Base-by-base conservation (phyloP, 2,797 vertebrate species). In the Aphelocoma californica region DNA sequence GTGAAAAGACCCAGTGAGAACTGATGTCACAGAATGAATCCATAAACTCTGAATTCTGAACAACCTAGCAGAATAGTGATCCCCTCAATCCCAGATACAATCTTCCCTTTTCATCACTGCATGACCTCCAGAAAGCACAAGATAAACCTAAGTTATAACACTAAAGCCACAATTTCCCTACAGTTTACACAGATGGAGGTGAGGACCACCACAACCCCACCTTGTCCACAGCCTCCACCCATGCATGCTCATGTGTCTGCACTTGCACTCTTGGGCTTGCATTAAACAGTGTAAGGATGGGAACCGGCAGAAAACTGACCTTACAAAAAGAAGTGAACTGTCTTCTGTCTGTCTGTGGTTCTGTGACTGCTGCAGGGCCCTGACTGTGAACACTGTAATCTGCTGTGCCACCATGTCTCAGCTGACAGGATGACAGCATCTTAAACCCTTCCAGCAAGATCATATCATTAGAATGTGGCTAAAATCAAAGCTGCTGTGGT, bases 201-300 rank as follows among this genome's bases (percentile, higher is more conserved):
- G 21, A 81, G 28, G 45, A 53, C 24, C 14, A 5, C 36, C 67
- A 42, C 34, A 57, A 73, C 47, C 64, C 28, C 60, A 62, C 28
- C 61, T 34, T 25, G 25, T 20, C 45, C 4, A 6, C 6, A 4
- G 70, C 78, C 40, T 61, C 42, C 56, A 44, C 62, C 60, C 2
- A 0, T 5, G 18, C 20, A 45, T 1, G 34, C 56, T 81, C 61
- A 57, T 0, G 0, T 17, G 29, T 57, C 50, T 1, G 3, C 32
- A 7, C 44, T 61, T 54, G 48, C 56, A 26, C 23, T 77, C 57
- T 34, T 14, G 40, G n/a, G 32, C 1, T 48, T 34, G 29, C 45
- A 66, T 45, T 44, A 40, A 84, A 86, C 40, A 47, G 34, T 38
- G 79, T 42, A 42, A 34, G 50, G 54, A 56, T 10, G 7, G n/a